Percentiles rank a stretch among this genome's conserved stretches.
Conservation (phyloP, 2,797 vertebrate genomes). For the Poeciliopsis gracilis region DNA sequence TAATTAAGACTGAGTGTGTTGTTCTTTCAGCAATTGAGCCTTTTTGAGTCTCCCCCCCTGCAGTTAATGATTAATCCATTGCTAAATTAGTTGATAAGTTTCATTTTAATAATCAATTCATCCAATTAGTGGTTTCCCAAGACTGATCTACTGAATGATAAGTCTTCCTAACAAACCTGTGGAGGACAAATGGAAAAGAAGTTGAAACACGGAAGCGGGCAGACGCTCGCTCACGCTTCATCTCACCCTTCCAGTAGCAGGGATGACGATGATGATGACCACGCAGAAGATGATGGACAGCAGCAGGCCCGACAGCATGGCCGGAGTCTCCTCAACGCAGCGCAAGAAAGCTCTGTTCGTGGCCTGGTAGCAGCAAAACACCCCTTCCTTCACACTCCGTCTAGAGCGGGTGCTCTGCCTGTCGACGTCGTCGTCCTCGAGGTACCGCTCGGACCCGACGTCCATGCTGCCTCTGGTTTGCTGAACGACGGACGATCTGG, state of each 20-base stretch:
- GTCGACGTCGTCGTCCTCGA: conserved; percentile 7
- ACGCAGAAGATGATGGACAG: conserved; percentile 80
- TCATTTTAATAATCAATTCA: too few species aligned
- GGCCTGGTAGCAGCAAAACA: conserved; percentile 64
- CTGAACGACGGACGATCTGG: rapidly evolving
- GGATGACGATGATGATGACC: conserved; percentile 76
- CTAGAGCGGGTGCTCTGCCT: conserved; percentile 30
- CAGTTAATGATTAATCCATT: too few species aligned
- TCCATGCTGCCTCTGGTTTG: conserved; percentile 24
- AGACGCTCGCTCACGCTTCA: background rate
- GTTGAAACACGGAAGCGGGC: background rate
- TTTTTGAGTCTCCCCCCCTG: too few species aligned
- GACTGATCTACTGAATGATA: background rate
- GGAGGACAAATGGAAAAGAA: background rate
- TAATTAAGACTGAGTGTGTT: too few species aligned
- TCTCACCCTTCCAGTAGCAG: conserved; percentile 73
- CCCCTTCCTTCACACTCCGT: conserved; percentile 25
- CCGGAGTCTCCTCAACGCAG: conserved; percentile 81
- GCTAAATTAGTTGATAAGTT: too few species aligned
- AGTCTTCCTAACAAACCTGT: background rate
- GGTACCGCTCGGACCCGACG: conserved; percentile 3
- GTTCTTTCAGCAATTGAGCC: too few species aligned
- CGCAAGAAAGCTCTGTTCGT: conserved; percentile 64
- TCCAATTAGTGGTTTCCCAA: too few species aligned
- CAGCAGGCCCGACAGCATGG: conserved; percentile 78